These are phyloP conservation scores for Melanotaenia duboulayi DNA, from an alignment of 2,113 vertebrate species.

Conservation along the genomic window DNA sequence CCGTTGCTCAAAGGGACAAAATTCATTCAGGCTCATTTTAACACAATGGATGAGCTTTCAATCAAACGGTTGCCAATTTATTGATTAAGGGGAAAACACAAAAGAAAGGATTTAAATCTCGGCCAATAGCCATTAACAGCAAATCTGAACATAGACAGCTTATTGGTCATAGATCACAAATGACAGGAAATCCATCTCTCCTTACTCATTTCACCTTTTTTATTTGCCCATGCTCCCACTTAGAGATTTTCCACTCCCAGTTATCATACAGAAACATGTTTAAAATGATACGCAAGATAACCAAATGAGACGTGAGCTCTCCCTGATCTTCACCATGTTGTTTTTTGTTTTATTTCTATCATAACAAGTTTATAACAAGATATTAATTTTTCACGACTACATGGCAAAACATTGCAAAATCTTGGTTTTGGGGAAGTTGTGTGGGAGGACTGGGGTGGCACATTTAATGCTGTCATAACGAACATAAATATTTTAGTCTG, in stretches of 20 bases:
- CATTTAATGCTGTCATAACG: slow-evolving; percentile 80
- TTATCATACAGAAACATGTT: slow-evolving; percentile 27
- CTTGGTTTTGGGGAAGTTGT: not conserved
- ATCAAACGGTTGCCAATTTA: slow-evolving; percentile 80
- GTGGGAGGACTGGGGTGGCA: slow-evolving; percentile 8
- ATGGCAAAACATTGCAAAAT: too few species aligned
- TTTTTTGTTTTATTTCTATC: not conserved
- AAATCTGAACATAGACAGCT: slow-evolving; percentile 76
- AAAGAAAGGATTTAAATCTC: slow-evolving; percentile 80
- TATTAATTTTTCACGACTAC: too few species aligned
- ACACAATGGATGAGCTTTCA: slow-evolving; percentile 77
- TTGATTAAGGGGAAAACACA: slow-evolving; percentile 77
- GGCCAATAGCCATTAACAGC: slow-evolving; percentile 76
- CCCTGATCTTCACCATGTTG: slow-evolving; percentile 1
- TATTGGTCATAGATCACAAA: slow-evolving; percentile 80
- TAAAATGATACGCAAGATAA: not conserved
- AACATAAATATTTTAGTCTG: too few species aligned
- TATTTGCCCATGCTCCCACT: slow-evolving; percentile 36
- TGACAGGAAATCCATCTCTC: slow-evolving; percentile 79
- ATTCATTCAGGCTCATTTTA: slow-evolving; percentile 71
- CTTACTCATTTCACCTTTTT: slow-evolving; percentile 56
- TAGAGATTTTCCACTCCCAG: slow-evolving; percentile 23
- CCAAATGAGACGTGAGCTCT: too few species aligned
- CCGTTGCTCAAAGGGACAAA: slow-evolving; percentile 74
- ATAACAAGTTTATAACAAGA: too few species aligned